A percentile compares a stretch with the other conserved stretches of the same genome.
Conservation (phyloP, 2,888 invertebrate species). For the Cancer borealis region DNA sequence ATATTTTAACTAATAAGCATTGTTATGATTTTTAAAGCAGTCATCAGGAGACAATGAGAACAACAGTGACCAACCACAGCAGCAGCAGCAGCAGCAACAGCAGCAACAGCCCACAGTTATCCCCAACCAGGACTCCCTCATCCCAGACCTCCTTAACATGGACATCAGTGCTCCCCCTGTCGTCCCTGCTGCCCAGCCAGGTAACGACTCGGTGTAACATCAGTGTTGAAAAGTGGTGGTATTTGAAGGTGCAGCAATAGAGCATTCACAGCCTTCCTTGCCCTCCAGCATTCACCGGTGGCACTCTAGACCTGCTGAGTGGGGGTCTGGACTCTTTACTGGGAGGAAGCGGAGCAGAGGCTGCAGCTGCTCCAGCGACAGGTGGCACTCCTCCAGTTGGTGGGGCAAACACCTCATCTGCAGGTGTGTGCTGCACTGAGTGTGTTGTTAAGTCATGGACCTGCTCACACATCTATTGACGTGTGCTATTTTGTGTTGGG, state of each 20-base stretch:
- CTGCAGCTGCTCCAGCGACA: constrained; percentile 57
- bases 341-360: constrained; percentile 79
- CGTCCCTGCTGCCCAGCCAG: constrained; percentile 66
- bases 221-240: not conserved
- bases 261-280: not conserved
- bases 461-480: not conserved
- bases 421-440: constrained; percentile 51
- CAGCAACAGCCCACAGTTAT: constrained; percentile 83
- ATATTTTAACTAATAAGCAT: not conserved
- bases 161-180: constrained; percentile 87
- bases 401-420: constrained; percentile 65
- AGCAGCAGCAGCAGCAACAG: constrained; percentile 78
- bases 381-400: constrained; percentile 62
- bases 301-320: constrained; percentile 90
- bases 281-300: constrained; percentile 79
- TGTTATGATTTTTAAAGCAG: constrained; percentile 17
- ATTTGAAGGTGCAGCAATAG: not conserved
- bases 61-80: constrained; percentile 76
- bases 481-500: not conserved
- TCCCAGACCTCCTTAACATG: constrained; percentile 97
- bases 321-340: constrained; percentile 94
- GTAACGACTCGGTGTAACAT: constrained; percentile 32
- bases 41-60: constrained; percentile 65
- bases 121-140: constrained; percentile 92
- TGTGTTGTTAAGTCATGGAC: not conserved